Percentiles rank a stretch among this genome's conserved stretches.
Conservation (phyloP, 2,797 vertebrate species). For the Oreochromis grahami region DNA sequence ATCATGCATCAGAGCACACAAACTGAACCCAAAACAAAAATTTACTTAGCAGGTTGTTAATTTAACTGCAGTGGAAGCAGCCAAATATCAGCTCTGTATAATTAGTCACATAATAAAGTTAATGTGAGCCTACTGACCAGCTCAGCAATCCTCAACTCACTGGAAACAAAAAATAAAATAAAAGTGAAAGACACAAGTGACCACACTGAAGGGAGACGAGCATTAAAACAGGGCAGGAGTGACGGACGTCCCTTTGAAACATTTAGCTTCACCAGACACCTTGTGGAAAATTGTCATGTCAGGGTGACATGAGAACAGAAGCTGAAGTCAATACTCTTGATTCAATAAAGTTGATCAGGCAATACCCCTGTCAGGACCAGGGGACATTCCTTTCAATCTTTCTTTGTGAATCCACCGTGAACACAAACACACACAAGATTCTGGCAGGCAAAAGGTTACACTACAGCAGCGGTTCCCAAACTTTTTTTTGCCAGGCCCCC, state of each 20-base stretch:
- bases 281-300: conserved; percentile 26
- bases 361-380: conserved; percentile 15
- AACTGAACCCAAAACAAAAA: conserved; percentile 10
- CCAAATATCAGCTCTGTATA: background rate
- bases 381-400: conserved; percentile 7
- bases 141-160: background rate
- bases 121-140: background rate
- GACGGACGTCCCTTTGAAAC: conserved; percentile 1
- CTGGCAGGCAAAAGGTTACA: background rate
- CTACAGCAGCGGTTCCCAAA: background rate
- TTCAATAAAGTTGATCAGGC: conserved; percentile 42
- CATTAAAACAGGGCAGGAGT: conserved; percentile 1
- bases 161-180: background rate
- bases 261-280: conserved; percentile 20
- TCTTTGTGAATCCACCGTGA: background rate
- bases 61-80: background rate
- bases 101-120: background rate
- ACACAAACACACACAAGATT: background rate
- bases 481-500: too few species aligned
- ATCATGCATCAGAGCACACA: background rate
- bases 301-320: conserved; percentile 18
- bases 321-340: conserved; percentile 28
- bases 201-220: background rate
- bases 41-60: background rate
- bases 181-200: background rate